Conservation (phyloP, 2,113 vertebrate genomes). For the Hylia prasina region DNA sequence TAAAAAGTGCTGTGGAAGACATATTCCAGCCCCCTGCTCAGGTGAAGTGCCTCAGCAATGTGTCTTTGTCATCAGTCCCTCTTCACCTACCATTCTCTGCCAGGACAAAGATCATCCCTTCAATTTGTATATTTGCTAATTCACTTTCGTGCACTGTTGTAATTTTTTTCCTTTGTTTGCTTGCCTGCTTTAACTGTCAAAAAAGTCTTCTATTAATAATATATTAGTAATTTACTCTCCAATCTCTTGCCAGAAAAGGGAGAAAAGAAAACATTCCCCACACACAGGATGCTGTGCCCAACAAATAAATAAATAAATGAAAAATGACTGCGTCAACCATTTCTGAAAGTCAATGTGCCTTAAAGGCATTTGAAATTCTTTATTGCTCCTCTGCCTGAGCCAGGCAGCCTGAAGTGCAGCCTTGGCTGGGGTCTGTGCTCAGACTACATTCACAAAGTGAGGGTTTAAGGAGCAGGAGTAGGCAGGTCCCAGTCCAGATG, state of each 20-base stretch:
- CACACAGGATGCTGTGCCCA: background rate
- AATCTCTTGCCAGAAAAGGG: background rate
- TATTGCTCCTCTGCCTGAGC: background rate
- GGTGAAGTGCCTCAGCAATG: background rate
- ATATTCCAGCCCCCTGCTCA: background rate
- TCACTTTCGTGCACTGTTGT: background rate
- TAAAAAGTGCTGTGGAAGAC: background rate
- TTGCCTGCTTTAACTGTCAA: background rate
- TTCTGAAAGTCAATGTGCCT: background rate
- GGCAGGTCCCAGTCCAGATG: background rate
- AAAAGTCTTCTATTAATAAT: conserved; percentile 15
- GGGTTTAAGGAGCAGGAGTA: background rate
- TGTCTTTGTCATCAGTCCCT: background rate
- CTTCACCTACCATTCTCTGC: background rate
- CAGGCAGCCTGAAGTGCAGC: background rate
- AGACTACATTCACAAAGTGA: background rate
- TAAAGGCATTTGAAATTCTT: background rate
- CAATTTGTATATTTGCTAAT: background rate
- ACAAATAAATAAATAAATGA: conserved; percentile 7
- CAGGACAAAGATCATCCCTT: background rate
- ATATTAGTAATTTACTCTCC: conserved; percentile 27
- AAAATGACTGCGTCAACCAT: background rate
- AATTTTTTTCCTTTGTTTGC: background rate
- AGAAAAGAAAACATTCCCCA: background rate
- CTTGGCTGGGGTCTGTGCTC: background rate